phyloP scores from a whole-genome alignment of 2,113 vertebrate genomes.

The Brienomyrus brachyistius region DNA sequence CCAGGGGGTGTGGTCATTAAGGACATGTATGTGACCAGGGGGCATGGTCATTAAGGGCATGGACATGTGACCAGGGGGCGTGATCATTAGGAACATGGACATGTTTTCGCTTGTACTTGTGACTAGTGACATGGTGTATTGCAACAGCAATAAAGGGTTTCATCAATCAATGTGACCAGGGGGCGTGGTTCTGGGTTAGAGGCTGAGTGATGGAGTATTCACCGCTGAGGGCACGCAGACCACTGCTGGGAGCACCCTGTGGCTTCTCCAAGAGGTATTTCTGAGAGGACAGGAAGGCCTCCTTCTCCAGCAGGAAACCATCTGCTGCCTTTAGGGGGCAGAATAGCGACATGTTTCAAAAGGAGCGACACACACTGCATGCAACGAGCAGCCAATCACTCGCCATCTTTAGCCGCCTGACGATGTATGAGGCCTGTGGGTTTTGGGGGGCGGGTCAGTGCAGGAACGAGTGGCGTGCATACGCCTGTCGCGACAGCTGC shows the following conservation, averaged over 20 bases:
- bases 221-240: constrained; percentile 47
- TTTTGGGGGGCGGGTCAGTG: not conserved
- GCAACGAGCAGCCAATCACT: not conserved
- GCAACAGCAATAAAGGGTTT: too few species aligned
- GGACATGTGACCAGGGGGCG: not conserved
- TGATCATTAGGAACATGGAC: not conserved
- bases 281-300: constrained; percentile 76
- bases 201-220: not conserved
- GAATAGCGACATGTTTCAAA: constrained; percentile 31
- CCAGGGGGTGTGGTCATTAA: too few species aligned
- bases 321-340: constrained; percentile 68
- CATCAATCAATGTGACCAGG: not conserved
- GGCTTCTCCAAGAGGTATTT: constrained; percentile 81
- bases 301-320: constrained; percentile 76
- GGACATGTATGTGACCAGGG: not conserved
- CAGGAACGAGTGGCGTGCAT: not conserved
- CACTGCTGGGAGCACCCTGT: constrained; percentile 61
- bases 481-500: not conserved
- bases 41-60: not conserved
- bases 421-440: not conserved
- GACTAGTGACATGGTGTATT: too few species aligned
- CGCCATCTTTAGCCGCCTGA: not conserved
- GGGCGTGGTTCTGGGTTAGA: not conserved
- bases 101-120: too few species aligned
- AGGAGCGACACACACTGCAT: constrained; percentile 7